Base-by-base conservation (phyloP, 1,140 invertebrate genomes). In the Druon quercuslanigerum region DNA sequence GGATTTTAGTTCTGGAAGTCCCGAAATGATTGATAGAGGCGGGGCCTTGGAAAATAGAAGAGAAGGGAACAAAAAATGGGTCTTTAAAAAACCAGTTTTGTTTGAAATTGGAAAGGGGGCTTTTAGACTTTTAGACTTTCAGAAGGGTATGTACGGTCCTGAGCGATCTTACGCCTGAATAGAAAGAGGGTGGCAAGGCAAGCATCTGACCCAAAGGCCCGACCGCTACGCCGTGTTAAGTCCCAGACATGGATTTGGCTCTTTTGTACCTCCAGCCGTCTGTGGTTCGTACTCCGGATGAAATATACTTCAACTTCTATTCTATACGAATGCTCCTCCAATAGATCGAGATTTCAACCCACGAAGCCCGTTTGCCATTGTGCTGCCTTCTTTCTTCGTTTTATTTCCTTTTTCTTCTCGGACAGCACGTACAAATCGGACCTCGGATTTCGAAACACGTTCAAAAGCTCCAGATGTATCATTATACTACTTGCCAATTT, bases 261-360 rank as follows among this genome's bases (percentile, higher is more conserved):
- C 85, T 86, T 88, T 88, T 84, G 83, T 85, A 82, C 82, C 81
- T 83, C 81, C 84, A 79, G 54, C 75, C 75, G 78, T 74, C 79
- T 75, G 75, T 77, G 77, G 17, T 54, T 66, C 14, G 25, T 46
- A 72, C 80, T 78, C 80, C 78, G 77, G 79, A 84, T 86, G 81
- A 87, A 87, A 87, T 88, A 87, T 88, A 85, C 82, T 85, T 86
- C 78, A 80, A 79, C 79, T 82, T 79, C 79, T 80, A 75, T 74
- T 75, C 72, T 46, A 46, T 46, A 77, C 79, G 79, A 73, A 80
- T 76, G 75, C 82, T 79, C 82, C 78, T 83, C 83, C 82, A 86
- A 87, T 85, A 79, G 82, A 84, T 83, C 84, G 80, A 85, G 85
- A 87, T 87, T 87, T 87, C 79, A 82, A 80, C 79, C 78, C 77